Evolutionary conservation across 2,797 vertebrate species (phyloP).

Genomic region (Phalanger gymnotis): DNA sequence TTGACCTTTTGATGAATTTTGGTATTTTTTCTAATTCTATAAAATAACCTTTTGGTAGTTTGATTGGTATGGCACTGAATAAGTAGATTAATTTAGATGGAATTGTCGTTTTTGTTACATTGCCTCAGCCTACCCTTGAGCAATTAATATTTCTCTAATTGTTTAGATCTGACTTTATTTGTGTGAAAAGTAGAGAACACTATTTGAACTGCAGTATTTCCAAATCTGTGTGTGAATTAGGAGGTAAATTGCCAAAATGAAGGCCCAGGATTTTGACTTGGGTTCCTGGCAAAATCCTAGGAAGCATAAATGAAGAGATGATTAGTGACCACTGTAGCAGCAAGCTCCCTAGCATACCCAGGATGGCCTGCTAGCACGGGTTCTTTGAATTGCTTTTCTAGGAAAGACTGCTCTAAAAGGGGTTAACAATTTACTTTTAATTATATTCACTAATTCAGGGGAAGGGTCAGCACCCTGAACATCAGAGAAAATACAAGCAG

Average conservation of each 20-base stretch:
- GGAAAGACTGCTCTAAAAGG: no score
- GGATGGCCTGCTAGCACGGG: no score
- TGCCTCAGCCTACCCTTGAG: neutral
- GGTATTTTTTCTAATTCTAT: neutral
- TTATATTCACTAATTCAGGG: no score
- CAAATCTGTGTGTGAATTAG: neutral
- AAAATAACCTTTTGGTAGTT: neutral
- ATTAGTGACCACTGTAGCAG: no score
- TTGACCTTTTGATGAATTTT: neutral
- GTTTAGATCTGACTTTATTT: neutral
- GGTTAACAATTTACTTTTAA: no score
- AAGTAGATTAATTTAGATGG: neutral
- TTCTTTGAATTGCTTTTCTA: no score
- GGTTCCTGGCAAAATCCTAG: neutral
- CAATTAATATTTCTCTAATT: neutral
- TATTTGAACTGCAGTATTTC: neutral
- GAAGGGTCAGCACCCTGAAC: no score
- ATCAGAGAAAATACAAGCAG: no score
- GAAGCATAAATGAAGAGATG: neutral
- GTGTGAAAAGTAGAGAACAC: neutral
- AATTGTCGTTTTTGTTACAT: neutral
- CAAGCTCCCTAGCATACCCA: no score
- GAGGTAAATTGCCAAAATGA: neutral
- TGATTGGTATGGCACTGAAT: neutral
- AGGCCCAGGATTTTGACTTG: neutral